These are phyloP conservation scores for Tetramorium alpestre DNA, from an alignment of 1,140 invertebrate species.

Conservation along the genomic window DNA sequence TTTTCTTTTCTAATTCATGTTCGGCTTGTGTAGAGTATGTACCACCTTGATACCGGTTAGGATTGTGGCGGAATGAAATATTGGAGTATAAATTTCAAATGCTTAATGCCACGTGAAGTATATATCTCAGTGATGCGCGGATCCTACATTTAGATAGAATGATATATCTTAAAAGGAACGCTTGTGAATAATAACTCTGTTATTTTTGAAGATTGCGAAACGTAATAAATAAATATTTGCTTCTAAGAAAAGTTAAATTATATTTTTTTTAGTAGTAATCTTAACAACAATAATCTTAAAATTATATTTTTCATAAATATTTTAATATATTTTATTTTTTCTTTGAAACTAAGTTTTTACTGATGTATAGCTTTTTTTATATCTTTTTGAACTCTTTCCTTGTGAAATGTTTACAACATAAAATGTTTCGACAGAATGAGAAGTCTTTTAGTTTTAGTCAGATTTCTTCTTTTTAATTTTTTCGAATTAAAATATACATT, in stretches of 20 bases:
- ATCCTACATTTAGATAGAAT: constrained; percentile 47
- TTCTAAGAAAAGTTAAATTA: not conserved
- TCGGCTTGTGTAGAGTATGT: constrained; percentile 8
- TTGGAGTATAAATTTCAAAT: constrained; percentile 49
- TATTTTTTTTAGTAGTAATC: not conserved
- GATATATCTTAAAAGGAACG: constrained; percentile 38
- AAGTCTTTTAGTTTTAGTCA: not conserved
- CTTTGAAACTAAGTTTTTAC: not conserved
- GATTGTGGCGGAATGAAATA: constrained; percentile 44
- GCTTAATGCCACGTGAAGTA: constrained; percentile 54
- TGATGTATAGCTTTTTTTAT: not conserved
- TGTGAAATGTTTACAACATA: not conserved
- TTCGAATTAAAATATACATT: not conserved
- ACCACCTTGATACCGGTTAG: constrained; percentile 25
- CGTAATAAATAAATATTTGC: not conserved
- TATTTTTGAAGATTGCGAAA: constrained; percentile 10
- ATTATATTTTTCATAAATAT: not conserved
- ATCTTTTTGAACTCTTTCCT: not conserved
- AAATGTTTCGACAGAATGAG: not conserved
- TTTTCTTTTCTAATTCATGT: constrained; percentile 35
- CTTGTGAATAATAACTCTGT: constrained; percentile 22
- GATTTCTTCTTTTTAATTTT: not conserved
- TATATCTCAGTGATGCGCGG: constrained; percentile 47
- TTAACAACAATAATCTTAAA: not conserved
- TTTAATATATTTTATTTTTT: not conserved